phyloP scores from a whole-genome alignment of 2,888 invertebrate genomes.

The Omphaloscelis lunosa region DNA sequence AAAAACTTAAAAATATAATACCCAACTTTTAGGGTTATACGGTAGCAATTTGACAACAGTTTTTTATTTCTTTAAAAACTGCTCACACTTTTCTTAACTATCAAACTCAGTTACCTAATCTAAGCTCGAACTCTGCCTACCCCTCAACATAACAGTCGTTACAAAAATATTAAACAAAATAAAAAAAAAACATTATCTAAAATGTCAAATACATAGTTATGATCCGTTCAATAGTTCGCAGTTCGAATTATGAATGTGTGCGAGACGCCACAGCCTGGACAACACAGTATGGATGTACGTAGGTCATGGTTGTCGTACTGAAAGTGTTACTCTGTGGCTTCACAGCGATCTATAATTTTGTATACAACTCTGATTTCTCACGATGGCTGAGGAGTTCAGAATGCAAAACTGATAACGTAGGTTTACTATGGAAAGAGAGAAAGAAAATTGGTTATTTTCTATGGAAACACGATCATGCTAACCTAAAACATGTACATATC shows the following conservation, averaged over 20 bases:
- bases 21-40: no score
- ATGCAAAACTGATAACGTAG: not conserved
- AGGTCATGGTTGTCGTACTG: slow-evolving; percentile 58
- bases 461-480: not conserved
- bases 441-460: not conserved
- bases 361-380: slow-evolving; percentile 4
- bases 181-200: not conserved
- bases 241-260: slow-evolving; percentile 38
- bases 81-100: not conserved
- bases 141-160: not conserved
- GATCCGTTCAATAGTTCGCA: slow-evolving; percentile 14
- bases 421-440: not conserved
- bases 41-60: no score
- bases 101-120: not conserved
- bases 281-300: slow-evolving; percentile 16
- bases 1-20: no score
- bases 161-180: not conserved
- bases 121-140: not conserved
- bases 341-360: slow-evolving; percentile 33
- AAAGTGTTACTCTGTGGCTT: slow-evolving; percentile 33
- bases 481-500: not conserved
- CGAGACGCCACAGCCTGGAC: slow-evolving; percentile 51
- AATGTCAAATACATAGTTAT: slow-evolving; percentile 58
- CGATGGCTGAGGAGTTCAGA: not conserved
- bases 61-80: not conserved